A percentile compares a stretch with the other conserved stretches of the same genome.
phyloP scores from a whole-genome alignment of 2,113 vertebrate genomes.

The Heterotilapia buettikoferi region DNA sequence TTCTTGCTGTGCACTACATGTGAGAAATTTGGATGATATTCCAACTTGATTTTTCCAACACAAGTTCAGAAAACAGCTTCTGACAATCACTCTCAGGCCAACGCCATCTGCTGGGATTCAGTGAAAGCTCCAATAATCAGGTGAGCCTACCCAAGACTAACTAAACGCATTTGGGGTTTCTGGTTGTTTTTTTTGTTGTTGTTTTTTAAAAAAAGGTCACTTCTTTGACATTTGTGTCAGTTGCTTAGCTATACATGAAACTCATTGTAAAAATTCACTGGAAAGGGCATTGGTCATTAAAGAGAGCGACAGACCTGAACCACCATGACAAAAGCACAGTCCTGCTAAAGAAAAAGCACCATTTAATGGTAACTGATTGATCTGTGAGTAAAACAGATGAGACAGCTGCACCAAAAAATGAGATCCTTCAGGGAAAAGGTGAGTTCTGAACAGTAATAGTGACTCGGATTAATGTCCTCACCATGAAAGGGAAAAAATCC shows the following conservation, averaged over 20 bases:
- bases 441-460: background rate
- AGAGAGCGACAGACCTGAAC: background rate
- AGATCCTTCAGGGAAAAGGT: background rate
- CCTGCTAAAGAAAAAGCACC: background rate
- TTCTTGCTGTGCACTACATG: background rate
- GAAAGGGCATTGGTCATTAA: background rate
- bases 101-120: background rate
- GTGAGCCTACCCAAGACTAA: background rate
- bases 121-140: background rate
- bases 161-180: background rate
- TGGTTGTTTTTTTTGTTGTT: background rate
- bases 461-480: background rate
- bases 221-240: background rate
- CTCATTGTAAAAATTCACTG: background rate
- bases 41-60: background rate
- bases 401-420: background rate
- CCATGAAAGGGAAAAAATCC: background rate
- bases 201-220: background rate
- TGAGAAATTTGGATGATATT: rapidly evolving
- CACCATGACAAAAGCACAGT: background rate
- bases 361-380: background rate
- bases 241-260: background rate
- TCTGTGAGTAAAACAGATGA: background rate
- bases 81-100: background rate
- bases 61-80: background rate